These are phyloP conservation scores for Sialia sialis DNA, from an alignment of 2,113 vertebrate genomes.

Conservation along the genomic window DNA sequence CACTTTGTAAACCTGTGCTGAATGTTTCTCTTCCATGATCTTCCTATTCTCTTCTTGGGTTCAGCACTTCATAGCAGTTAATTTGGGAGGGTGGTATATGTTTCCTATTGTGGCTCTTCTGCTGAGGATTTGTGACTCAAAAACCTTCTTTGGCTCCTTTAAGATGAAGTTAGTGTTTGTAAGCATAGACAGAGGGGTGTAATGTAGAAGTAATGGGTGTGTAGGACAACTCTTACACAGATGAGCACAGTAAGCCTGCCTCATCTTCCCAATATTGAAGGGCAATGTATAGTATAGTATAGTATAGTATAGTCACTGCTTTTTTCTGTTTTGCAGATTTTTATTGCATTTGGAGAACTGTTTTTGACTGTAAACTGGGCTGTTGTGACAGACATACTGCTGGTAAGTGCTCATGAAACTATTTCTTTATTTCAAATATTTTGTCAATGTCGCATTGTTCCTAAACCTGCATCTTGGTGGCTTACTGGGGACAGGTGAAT, in stretches of 20 bases:
- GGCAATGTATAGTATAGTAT: not conserved
- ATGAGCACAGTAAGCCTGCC: not conserved
- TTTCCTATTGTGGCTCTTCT: not conserved
- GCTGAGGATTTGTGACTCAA: not conserved
- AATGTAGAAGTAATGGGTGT: not conserved
- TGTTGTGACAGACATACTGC: slow-evolving; percentile 82
- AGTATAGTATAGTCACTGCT: not conserved
- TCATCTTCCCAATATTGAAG: not conserved
- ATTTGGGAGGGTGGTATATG: not conserved
- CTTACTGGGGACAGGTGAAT: not conserved
- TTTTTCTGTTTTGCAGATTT: slow-evolving; percentile 70
- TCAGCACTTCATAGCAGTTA: not conserved
- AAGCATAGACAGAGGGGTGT: not conserved
- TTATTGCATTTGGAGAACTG: slow-evolving; percentile 76
- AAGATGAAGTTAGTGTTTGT: not conserved
- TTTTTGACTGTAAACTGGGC: slow-evolving; percentile 83
- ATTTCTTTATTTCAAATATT: not conserved
- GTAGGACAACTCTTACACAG: not conserved
- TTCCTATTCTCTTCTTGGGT: not conserved
- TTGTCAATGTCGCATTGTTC: not conserved
- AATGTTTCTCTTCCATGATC: not conserved
- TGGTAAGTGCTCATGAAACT: slow-evolving; percentile 72
- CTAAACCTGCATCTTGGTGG: not conserved
- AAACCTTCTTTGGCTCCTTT: not conserved
- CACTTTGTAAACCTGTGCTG: not conserved